Evolutionary conservation across 2,888 invertebrate species (phyloP).

Genomic region (Scaptomyza reducta): DNA sequence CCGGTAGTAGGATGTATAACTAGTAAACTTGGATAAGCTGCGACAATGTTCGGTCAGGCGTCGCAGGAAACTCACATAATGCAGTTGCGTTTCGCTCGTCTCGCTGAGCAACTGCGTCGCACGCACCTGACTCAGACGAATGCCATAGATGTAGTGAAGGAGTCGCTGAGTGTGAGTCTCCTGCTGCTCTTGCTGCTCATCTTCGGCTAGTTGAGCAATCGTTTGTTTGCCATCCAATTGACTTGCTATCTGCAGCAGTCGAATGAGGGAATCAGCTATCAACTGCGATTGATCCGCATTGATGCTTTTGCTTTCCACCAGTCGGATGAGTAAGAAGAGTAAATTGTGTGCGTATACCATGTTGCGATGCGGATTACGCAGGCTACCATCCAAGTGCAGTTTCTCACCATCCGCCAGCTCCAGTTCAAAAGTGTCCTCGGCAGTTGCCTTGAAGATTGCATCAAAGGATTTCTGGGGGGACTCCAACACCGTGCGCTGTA

Average conservation of each 20-base stretch:
- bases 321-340: conserved; percentile 71
- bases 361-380: conserved; percentile 74
- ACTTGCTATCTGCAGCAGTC: conserved; percentile 58
- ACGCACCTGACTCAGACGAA: conserved; percentile 72
- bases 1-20: conserved; percentile 75
- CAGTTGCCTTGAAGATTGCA: conserved; percentile 19
- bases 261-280: conserved; percentile 71
- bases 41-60: conserved; percentile 72
- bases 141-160: conserved; percentile 81
- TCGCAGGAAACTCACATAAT: conserved; percentile 76
- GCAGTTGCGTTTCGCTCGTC: conserved; percentile 56
- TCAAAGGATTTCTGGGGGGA: conserved; percentile 64
- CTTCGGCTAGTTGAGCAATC: not conserved
- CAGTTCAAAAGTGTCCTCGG: conserved; percentile 45
- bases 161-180: conserved; percentile 64
- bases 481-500: conserved; percentile 62
- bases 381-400: conserved; percentile 51
- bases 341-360: conserved; percentile 80
- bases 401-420: conserved; percentile 68
- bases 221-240: conserved; percentile 45
- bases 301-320: conserved; percentile 60
- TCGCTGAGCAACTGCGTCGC: conserved; percentile 70
- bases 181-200: conserved; percentile 27
- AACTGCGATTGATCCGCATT: conserved; percentile 61
- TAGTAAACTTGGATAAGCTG: conserved; percentile 60